Conservation (phyloP, 2,113 vertebrate genomes). For the Oreotragus oreotragus region DNA sequence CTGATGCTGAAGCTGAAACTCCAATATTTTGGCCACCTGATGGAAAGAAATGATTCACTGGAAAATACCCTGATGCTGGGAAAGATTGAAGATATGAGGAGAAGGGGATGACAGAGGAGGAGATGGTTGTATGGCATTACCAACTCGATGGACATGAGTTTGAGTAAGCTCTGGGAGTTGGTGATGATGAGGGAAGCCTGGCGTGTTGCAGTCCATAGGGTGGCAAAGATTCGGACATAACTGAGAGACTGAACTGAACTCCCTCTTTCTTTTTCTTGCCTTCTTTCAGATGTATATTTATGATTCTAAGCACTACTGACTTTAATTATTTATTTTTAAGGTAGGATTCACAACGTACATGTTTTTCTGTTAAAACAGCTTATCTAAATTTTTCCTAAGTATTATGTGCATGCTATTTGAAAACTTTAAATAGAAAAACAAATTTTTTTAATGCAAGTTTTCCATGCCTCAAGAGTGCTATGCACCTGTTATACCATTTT, state of each 20-base stretch:
- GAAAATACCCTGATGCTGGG: background rate
- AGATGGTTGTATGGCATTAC: background rate
- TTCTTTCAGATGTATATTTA: background rate
- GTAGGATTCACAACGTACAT: background rate
- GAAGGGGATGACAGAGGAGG: background rate
- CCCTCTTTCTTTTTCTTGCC: background rate
- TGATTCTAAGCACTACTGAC: background rate
- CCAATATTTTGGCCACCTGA: background rate
- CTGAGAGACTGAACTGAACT: background rate
- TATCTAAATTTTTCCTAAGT: background rate
- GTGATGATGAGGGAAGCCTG: background rate
- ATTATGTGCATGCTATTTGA: background rate
- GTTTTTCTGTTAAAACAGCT: background rate
- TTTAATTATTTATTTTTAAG: background rate
- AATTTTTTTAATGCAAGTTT: background rate
- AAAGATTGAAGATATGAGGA: background rate
- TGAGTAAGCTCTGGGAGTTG: background rate
- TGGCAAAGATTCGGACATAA: background rate
- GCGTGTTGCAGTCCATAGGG: background rate
- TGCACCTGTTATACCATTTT: background rate
- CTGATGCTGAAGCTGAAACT: background rate
- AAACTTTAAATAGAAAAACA: background rate
- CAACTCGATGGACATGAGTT: background rate
- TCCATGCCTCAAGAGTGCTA: background rate
- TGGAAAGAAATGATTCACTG: background rate